These are phyloP conservation scores for Setophaga petechia DNA, from an alignment of 2,113 vertebrate species.

Conservation along the genomic window DNA sequence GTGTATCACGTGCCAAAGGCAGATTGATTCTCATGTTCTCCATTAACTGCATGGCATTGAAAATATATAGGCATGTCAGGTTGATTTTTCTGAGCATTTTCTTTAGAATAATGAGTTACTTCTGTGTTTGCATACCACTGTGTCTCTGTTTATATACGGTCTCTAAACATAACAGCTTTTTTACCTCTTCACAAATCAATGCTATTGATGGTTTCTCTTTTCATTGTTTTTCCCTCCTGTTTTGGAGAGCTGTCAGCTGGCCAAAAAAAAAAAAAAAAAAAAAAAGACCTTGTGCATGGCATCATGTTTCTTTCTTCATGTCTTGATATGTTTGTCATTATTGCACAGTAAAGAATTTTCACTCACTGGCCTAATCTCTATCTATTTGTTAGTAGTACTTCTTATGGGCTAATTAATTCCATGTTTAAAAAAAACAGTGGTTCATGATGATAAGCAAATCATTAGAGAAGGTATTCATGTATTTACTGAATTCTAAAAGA, in stretches of 20 bases:
- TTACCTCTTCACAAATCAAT: background rate
- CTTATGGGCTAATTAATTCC: background rate
- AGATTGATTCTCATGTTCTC: background rate
- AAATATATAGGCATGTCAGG: background rate
- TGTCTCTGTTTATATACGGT: background rate
- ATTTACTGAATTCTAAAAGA: background rate
- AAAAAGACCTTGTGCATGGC: background rate
- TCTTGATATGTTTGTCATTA: background rate
- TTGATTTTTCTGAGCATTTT: background rate
- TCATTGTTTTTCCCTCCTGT: background rate
- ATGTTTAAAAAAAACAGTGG: background rate
- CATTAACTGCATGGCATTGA: background rate
- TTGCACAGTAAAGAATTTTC: background rate
- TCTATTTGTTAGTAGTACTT: background rate
- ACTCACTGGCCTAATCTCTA: background rate
- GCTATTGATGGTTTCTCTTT: slow-evolving; percentile 11
- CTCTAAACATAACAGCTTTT: background rate
- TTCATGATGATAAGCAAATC: background rate
- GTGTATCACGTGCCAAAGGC: background rate
- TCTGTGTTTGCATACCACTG: background rate
- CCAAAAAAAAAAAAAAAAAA: background rate
- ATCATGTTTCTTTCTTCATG: background rate
- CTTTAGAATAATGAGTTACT: slow-evolving; percentile 20
- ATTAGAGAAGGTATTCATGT: background rate
- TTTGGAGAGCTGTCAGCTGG: background rate